Percentiles rank a stretch among this genome's conserved stretches.
Evolutionary conservation across 2,113 vertebrate genomes (phyloP).

Genomic region (Gopherus flavomarginatus): DNA sequence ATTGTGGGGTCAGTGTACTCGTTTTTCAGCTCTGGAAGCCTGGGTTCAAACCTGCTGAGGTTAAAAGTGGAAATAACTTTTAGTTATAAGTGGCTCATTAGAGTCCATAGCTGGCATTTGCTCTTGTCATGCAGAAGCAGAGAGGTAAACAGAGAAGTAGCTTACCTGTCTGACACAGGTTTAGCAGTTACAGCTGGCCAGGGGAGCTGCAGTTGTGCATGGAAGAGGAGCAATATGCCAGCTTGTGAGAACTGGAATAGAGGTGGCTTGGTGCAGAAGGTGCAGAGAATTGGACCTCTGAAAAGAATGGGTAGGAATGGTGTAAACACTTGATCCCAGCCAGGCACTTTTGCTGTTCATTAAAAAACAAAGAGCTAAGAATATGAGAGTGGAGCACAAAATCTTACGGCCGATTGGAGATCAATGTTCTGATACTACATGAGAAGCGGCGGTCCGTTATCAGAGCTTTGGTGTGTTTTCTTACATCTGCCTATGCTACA

Average conservation of each 20-base stretch:
- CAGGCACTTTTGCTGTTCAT: background rate
- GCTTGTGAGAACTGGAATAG: background rate
- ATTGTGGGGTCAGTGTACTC: background rate
- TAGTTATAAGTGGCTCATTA: background rate
- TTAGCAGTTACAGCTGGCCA: background rate
- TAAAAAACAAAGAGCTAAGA: background rate
- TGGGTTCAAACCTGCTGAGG: background rate
- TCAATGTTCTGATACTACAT: background rate
- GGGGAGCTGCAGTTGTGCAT: background rate
- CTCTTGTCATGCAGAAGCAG: slow-evolving; percentile 2
- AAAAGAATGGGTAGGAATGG: background rate
- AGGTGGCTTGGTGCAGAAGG: background rate
- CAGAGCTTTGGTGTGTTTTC: slow-evolving; percentile 36
- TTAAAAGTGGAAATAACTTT: slow-evolving; percentile 19
- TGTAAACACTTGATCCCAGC: background rate
- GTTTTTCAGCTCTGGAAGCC: background rate
- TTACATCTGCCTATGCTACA: background rate
- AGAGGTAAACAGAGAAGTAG: background rate
- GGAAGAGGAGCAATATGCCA: slow-evolving; percentile 19
- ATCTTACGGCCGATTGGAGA: background rate
- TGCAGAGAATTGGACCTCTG: background rate
- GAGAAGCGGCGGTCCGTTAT: slow-evolving; percentile 34
- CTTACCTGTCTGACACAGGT: background rate
- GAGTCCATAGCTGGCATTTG: background rate
- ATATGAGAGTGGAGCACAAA: background rate